Evolutionary conservation across 2,797 vertebrate genomes (phyloP), one percentile per base, ranked within the genome.

Genomic region (Parotocinclus haroldoi): DNA sequence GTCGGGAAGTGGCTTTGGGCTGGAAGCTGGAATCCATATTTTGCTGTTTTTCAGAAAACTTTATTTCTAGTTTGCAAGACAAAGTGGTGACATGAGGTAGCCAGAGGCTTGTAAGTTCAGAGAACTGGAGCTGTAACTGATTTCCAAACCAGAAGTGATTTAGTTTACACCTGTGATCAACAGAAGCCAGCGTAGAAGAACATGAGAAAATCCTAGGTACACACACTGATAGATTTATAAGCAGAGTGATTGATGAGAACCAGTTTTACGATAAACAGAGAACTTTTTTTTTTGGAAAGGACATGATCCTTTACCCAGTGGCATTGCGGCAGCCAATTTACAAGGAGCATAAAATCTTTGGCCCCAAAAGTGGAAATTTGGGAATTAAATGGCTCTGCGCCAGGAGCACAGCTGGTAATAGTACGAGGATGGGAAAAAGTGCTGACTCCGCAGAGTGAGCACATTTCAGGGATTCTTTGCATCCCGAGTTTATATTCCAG

Each of bases 1-100:
- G 76, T 74, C 72, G 59, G 84, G 85, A 87, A 85, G 84, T 88
- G 81, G 84, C 75, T 81, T 82, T 87, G 79, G 84, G 75, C 79
- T 83, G 73, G 72, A 79, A 80, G 74, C 57, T 49, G 56, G 79
- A 76, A 74, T 69, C 74, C 77, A 69, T 71, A 74, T 85, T 80
- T 69, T 62, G 67, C 61, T 37, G 13, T 38, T 56, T 61, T 48
- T 39, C 55, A 10, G 55, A 37, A 69, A 67, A n/a, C n/a, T n/a
- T 17, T 64, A 69, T 37, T 16, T 40, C 9, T 9, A 40, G 12
- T 54, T 64, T 55, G 55, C 14, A 44, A 64, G 48, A 61, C n/a
- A 13, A 56, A 60, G 59, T 13, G 52, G 65, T 79, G 79, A 85
- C 44, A 66, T 73, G 38, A 67, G 65, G 14, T 12, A 59, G 42